Conservation (phyloP, 1,140 invertebrate species). For the Holcopasites calliopsidis region DNA sequence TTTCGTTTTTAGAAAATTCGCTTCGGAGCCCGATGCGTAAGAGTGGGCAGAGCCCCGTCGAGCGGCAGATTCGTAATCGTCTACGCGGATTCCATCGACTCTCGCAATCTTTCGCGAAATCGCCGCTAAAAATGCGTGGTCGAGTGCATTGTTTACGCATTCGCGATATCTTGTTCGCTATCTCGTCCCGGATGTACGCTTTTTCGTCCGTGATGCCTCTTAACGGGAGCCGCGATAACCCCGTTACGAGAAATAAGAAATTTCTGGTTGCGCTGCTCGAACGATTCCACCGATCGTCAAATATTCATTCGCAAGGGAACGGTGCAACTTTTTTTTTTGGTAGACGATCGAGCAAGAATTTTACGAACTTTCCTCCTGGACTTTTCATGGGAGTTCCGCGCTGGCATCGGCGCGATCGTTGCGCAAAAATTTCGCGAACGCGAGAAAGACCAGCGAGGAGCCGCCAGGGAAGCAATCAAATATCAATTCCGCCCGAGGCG, state of each 20-base stretch:
- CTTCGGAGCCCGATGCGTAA: neutral
- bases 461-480: conserved; percentile 25
- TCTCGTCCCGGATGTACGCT: neutral
- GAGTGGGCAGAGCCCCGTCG: neutral
- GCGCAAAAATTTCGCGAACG: neutral
- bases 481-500: conserved; percentile 24
- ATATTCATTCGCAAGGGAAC: neutral
- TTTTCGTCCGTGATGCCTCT: neutral
- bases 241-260: neutral
- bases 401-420: neutral
- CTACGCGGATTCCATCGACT: neutral
- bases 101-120: neutral
- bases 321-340: neutral
- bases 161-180: neutral
- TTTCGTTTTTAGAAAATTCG: neutral
- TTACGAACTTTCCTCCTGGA: neutral
- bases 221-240: neutral
- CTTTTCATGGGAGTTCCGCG: neutral
- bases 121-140: neutral
- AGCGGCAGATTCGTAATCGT: neutral
- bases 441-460: neutral
- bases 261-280: neutral
- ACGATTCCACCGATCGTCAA: conserved; percentile 13
- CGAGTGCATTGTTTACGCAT: neutral
- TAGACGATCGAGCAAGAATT: neutral